Evolutionary conservation across 2,888 invertebrate species (phyloP), one percentile per base, ranked within the genome.

Genomic region (Zele albiditarsus): DNA sequence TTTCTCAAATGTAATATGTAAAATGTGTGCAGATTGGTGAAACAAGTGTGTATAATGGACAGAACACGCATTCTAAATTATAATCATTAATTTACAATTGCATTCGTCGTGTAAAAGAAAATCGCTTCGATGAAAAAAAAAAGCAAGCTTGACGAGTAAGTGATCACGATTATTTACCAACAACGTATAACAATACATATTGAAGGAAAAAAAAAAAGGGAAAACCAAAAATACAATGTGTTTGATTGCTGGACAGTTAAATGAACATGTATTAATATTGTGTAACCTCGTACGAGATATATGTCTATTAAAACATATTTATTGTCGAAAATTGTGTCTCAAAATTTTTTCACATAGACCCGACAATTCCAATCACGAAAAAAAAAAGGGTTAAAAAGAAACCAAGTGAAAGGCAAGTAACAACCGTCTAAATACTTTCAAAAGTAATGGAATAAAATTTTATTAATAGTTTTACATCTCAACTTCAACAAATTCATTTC

Each of bases 191-290:
- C 81, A 84, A 81, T 38, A 8, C 38, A 38, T 82, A 81, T 81
- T 82, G 81, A 82, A 78, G 38, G 31, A 76, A 78, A 73, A 28
- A 77, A 68, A 79, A 77, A 74, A 71, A 38, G 12, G 3, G 38
- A 38, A 38, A 38, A 38, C 38, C 38, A 38, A 38, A 76, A 81
- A 87, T 86, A 87, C 87, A 87, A 87, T 84, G 88, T 88, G 86
- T 89, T 89, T 89, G 88, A 89, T 89, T 89, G 89, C 89, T 89
- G 89, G 89, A 88, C 89, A 89, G 89, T 89, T 89, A 86, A 89
- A 89, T 89, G 85, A 88, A 87, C 86, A 89, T 89, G 88, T 89
- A 89, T 88, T 89, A 88, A 88, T 88, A 89, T 87, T 86, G 86
- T 89, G 88, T 89, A 89, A 89, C 85, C 88, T 88, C 87, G 86